Evolutionary conservation across 2,113 vertebrate species (phyloP).

Genomic region (Collichthys lucidus): DNA sequence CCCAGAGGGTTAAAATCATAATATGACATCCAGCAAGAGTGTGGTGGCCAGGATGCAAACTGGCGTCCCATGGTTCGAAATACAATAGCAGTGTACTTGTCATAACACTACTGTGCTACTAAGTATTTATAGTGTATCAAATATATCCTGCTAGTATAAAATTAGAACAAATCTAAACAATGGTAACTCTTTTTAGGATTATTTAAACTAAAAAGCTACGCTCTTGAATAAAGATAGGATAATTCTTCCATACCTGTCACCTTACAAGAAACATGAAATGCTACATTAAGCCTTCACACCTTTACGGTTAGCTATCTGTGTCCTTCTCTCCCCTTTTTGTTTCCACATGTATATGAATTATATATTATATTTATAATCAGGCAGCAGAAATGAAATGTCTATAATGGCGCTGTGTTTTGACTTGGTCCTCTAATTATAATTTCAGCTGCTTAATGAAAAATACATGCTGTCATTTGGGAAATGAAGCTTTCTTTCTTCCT

Average conservation of each 20-base stretch:
- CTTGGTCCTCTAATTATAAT: not conserved
- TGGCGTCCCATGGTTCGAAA: too few species aligned
- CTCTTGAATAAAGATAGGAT: too few species aligned
- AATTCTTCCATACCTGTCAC: not conserved
- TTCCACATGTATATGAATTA: not conserved
- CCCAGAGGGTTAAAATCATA: too few species aligned
- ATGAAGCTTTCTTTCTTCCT: not conserved
- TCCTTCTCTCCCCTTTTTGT: not conserved
- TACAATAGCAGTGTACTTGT: too few species aligned
- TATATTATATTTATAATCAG: not conserved
- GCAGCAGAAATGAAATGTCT: not conserved
- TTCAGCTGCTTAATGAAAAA: not conserved
- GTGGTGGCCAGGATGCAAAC: too few species aligned
- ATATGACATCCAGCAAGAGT: too few species aligned
- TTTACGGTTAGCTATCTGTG: not conserved
- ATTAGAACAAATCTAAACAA: too few species aligned
- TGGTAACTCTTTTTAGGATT: too few species aligned
- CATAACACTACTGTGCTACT: too few species aligned
- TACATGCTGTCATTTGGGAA: not conserved
- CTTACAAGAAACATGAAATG: not conserved
- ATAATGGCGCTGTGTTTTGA: not conserved
- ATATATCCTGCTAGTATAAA: too few species aligned
- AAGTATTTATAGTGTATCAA: too few species aligned
- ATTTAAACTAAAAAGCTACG: too few species aligned
- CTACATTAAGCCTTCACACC: not conserved